Base-by-base conservation (phyloP, 1,140 invertebrate genomes). In the Cheumatopsyche charites region DNA sequence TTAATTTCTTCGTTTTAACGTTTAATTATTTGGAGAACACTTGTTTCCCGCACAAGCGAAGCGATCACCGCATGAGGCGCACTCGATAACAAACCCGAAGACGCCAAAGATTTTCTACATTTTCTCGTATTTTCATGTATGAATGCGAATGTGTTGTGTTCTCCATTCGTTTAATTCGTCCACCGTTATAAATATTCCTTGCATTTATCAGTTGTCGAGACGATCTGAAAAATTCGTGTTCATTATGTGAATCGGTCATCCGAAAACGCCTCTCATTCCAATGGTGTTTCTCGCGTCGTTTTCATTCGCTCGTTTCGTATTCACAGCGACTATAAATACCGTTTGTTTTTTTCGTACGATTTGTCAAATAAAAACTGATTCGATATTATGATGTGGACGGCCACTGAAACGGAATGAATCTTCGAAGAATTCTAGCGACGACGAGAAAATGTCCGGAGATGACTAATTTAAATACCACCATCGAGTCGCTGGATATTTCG, bases 401-500 rank as follows among this genome's bases (percentile, higher is more conserved):
- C n/a, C n/a, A n/a, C n/a, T n/a, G 9, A 36, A 36, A 9, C 29
- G 29, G 3, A 9, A 4, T 36, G 29, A 4, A 36, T 36, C 29
- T 3, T 36, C 29, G 29, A 36, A 9, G 9, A 36, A 4, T 4
- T 36, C 29, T 36, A 3, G 29, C 55, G 4, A 29, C 9, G 36
- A 63, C 12, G 62, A 45, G 25, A 13, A 26, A 43, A 67, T 49
- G 21, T 19, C 23, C 25, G 25, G 15, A 42, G 25, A 67, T 67
- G 63, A 67, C 63, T 67, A 67, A 67, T 67, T 67, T 67, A 67
- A 67, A 67, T 67, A 29, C 63, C 63, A 62, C 15, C 11, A 36
- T 15, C 17, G 55, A 25, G 55, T 23, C 12, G 17, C 23, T 58
- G 9, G 29, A 36, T 52, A 15, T 52, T 6, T 17, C n/a, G 15